These are phyloP conservation scores for Apis dorsata DNA, from an alignment of 1,140 invertebrate species.

Conservation along the genomic window DNA sequence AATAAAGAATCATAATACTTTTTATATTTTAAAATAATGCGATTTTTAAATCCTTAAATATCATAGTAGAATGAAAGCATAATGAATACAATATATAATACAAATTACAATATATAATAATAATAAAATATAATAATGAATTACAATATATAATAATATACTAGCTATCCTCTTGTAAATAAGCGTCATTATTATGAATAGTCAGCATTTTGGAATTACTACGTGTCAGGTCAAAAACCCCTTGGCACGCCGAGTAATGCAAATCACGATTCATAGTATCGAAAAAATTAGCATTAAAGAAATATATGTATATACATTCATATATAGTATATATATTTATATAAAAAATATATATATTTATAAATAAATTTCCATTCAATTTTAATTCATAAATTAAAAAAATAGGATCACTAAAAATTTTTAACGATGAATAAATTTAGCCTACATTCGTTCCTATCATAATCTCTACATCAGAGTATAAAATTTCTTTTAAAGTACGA, in stretches of 20 bases:
- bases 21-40: too few species aligned
- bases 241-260: conserved; percentile 22
- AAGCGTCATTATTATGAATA: conserved; percentile 35
- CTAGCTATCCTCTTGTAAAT: neutral
- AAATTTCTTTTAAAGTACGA: conserved; percentile 55
- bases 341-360: neutral
- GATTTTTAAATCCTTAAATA: neutral
- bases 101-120: neutral
- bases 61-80: neutral
- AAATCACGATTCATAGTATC: conserved; percentile 20
- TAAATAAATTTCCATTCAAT: neutral
- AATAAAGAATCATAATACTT: conserved; percentile 26
- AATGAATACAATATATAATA: too few species aligned
- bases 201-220: conserved; percentile 50
- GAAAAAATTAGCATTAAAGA: neutral
- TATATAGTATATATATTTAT: neutral
- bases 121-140: too few species aligned
- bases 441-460: neutral
- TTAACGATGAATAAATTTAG: neutral
- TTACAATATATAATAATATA: neutral
- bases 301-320: neutral
- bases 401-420: neutral
- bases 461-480: conserved; percentile 26
- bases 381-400: neutral
- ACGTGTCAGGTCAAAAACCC: conserved; percentile 60